Conservation (phyloP, 2,797 vertebrate genomes). For the Mallotus villosus region DNA sequence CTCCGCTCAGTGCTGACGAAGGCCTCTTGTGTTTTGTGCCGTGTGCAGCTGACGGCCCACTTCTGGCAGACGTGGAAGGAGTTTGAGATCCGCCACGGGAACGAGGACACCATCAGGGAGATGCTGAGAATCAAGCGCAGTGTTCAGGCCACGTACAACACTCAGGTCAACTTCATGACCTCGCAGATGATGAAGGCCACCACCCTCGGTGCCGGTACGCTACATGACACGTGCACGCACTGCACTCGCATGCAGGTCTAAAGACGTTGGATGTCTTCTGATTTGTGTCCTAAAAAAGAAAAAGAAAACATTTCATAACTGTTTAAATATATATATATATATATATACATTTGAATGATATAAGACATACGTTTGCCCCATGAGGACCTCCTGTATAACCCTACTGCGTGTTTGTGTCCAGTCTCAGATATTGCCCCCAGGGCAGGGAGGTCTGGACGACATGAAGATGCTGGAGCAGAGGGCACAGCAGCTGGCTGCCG, state of each 20-base stretch:
- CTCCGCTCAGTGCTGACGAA: background rate
- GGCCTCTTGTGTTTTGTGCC: background rate
- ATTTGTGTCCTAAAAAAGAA: background rate
- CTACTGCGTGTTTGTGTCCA: conserved; percentile 36
- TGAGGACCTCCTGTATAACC: too few relatives aligned
- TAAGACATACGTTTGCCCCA: too few relatives aligned
- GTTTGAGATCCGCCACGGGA: conserved; percentile 95
- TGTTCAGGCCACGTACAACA: conserved; percentile 96
- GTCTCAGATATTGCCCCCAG: conserved; percentile 88
- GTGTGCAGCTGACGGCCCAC: conserved; percentile 78
- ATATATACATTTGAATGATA: too few relatives aligned
- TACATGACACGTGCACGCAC: background rate
- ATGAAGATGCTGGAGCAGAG: conserved; percentile 93
- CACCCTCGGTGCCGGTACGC: conserved; percentile 82
- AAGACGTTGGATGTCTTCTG: background rate
- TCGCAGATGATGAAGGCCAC: conserved; percentile 93
- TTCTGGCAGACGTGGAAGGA: conserved; percentile 98
- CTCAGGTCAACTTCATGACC: conserved; percentile 96
- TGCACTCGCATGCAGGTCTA: background rate
- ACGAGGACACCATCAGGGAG: conserved; percentile 93
- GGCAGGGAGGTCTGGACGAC: conserved; percentile 86
- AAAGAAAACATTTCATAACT: background rate
- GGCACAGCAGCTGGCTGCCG: conserved; percentile 85
- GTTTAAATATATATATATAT: background rate
- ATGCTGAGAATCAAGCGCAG: conserved; percentile 93